Conservation (phyloP, 2,888 invertebrate species). For the Creontiades dilutus region DNA sequence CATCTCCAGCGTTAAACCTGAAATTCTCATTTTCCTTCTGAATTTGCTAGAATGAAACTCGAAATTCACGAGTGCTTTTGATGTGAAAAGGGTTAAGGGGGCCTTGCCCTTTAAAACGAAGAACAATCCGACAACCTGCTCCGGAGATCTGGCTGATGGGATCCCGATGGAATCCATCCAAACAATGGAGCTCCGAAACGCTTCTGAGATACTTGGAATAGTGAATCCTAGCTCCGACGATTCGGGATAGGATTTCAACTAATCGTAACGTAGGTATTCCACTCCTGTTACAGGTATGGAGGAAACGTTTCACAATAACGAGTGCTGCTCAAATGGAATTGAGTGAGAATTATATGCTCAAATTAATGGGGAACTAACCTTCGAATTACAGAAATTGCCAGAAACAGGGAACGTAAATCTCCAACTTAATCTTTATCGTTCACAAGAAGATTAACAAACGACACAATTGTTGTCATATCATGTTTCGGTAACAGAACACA, state of each 20-base stretch:
- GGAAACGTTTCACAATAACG: not conserved
- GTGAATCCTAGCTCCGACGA: not conserved
- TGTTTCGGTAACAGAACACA: no score
- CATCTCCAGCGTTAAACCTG: not conserved
- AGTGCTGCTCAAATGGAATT: not conserved
- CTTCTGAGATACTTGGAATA: not conserved
- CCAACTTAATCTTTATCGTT: no score
- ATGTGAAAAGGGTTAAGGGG: not conserved
- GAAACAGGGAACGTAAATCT: no score
- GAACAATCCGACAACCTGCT: not conserved
- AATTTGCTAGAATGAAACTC: not conserved
- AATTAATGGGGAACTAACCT: no score
- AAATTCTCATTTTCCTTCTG: not conserved
- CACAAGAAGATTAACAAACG: no score
- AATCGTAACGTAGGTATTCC: not conserved
- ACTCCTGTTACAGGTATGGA: not conserved
- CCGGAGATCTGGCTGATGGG: not conserved
- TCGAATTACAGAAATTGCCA: no score
- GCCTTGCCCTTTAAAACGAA: not conserved
- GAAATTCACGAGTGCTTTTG: not conserved
- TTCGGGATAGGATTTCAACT: not conserved
- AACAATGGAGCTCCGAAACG: not conserved
- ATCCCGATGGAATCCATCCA: not conserved
- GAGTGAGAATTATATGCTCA: not conserved
- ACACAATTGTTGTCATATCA: no score